Conservation (phyloP, 2,888 invertebrate species). For the Hypomecis atomaria region DNA sequence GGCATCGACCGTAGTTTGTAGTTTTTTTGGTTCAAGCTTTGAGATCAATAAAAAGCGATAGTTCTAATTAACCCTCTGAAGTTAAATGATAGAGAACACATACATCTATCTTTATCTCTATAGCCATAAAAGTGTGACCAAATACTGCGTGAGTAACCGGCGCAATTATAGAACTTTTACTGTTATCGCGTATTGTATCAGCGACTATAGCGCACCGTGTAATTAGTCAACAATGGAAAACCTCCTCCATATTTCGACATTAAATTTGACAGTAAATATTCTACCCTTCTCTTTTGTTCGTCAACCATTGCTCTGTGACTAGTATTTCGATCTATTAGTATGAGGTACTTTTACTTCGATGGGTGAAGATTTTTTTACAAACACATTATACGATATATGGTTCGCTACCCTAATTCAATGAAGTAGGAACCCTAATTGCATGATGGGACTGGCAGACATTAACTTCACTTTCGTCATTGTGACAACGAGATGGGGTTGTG, state of each 20-base stretch:
- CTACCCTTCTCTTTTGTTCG: conserved; percentile 7
- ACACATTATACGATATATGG: background rate
- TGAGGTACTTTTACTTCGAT: conserved; percentile 42
- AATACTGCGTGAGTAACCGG: conserved; percentile 66
- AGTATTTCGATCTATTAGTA: background rate
- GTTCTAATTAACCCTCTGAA: conserved; percentile 32
- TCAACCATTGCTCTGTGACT: conserved; percentile 42
- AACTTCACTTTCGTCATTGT: conserved; percentile 61
- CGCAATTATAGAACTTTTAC: conserved; percentile 77
- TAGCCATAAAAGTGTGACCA: conserved; percentile 69
- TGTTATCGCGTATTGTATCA: conserved; percentile 79
- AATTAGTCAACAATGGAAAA: conserved; percentile 73
- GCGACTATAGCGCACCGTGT: conserved; percentile 64
- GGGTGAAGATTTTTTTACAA: conserved; percentile 26
- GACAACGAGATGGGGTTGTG: conserved; percentile 67
- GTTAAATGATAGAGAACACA: conserved; percentile 37
- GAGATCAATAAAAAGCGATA: background rate
- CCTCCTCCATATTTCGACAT: conserved; percentile 54
- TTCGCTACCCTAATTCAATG: conserved; percentile 19
- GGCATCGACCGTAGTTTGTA: too few relatives aligned
- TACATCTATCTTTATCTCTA: conserved; percentile 52
- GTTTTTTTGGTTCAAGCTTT: too few relatives aligned
- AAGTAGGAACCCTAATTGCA: conserved; percentile 49
- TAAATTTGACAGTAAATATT: conserved; percentile 18
- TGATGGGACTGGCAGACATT: conserved; percentile 62